phyloP scores from a whole-genome alignment of 1,140 invertebrate genomes.

The Tetraneura akinire region DNA sequence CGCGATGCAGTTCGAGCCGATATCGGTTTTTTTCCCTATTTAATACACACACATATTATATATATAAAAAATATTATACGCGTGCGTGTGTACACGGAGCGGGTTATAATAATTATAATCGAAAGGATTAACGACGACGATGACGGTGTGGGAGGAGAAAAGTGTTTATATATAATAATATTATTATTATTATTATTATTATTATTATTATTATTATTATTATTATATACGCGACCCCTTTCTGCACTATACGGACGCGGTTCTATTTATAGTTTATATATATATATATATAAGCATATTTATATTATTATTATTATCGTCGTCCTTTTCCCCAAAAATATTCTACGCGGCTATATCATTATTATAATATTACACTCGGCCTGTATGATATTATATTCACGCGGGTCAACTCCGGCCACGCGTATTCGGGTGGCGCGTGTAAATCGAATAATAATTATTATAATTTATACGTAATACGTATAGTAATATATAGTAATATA shows the following conservation, averaged over 20 bases:
- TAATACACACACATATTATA: neutral
- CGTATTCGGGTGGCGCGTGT: neutral
- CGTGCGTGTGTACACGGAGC: neutral
- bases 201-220: no score
- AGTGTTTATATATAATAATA: conserved; percentile 20
- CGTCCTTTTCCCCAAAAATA: neutral
- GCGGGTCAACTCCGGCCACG: neutral
- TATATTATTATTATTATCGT: no score
- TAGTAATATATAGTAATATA: no score
- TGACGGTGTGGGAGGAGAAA: conserved; percentile 34
- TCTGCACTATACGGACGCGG: neutral
- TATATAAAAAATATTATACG: neutral
- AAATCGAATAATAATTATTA: neutral
- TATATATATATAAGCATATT: no score
- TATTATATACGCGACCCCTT: neutral
- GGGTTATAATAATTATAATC: conserved; percentile 43
- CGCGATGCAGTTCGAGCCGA: conserved; percentile 11
- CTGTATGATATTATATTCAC: no score
- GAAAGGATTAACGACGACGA: conserved; percentile 7
- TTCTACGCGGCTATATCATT: neutral
- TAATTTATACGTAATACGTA: neutral
- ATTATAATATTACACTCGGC: neutral
- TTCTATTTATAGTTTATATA: no score
- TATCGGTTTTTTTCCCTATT: conserved; percentile 5
- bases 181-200: no score